Base-by-base conservation (phyloP, 2,113 vertebrate species). In the Tonatia bakeri region DNA sequence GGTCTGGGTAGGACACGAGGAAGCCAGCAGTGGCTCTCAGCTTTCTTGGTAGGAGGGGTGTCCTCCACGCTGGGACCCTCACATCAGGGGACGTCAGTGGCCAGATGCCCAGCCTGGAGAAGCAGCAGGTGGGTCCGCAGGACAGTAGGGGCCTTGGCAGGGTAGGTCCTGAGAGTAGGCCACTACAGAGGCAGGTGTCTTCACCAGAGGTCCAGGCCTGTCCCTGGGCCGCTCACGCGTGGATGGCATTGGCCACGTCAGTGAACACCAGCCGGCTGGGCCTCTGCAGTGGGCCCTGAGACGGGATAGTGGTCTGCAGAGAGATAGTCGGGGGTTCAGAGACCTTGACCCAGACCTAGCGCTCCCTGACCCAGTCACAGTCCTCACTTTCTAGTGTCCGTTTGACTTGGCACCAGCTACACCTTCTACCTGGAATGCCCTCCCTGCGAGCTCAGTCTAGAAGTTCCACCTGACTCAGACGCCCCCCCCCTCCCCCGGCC, bases 241-340 rank as follows among this genome's bases (percentile, higher is more conserved):
- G 99, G 98, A 99, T 99, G 97, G 99, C 99, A 81, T 99, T 99
- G 97, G 99, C 99, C 96, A 99, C 99, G 8, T 99, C 99, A 1
- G 99, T 99, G 98, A 99, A 99, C 96, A 99, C 99, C 93, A 99
- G 99, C 50, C 99, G 99, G 98, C 99, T 99, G 97, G 99, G 99
- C 97, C 99, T 99, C 98, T 99, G 99, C 36, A 99, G 98, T 4
- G 99, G 98, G 89, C 99, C 99, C 95, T 99, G 99, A 94, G 98
- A 99, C 12, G 99, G 97, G 75, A 99, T 98, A 69, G 99, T 98
- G 61, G 99, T 99, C 99, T 99, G 98, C 54, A 82, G 94, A 76
- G 95, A 97, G 77, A 97, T 1, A 98, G 91, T 52, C 6, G 26
- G 52, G 47, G 6, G 24, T 26, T 97, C 43, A 96, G 91, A 72